Percentiles rank a stretch among this genome's conserved stretches.
Conservation (phyloP, 2,797 vertebrate species). For the Acomys russatus region DNA sequence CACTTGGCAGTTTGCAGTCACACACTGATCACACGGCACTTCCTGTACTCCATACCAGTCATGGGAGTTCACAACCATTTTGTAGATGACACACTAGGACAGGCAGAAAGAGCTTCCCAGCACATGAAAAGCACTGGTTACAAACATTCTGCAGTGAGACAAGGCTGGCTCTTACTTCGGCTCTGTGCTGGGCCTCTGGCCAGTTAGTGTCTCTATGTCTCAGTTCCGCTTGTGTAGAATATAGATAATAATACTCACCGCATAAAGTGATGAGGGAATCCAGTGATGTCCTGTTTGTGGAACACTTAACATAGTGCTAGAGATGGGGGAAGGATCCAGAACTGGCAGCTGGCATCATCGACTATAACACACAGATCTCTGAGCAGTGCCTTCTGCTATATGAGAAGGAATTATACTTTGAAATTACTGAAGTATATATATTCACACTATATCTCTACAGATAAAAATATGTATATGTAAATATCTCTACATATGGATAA, state of each 20-base stretch:
- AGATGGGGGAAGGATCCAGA: not conserved
- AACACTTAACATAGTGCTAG: not conserved
- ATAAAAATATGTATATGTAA: not conserved
- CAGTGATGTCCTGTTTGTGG: not conserved
- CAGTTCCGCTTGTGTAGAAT: not conserved
- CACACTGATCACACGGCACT: conserved; percentile 40
- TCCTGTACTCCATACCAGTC: conserved; percentile 1
- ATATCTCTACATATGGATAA: not conserved
- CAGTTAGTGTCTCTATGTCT: conserved; percentile 15
- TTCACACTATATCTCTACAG: too few relatives aligned
- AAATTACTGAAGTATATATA: not conserved
- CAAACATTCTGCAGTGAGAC: not conserved
- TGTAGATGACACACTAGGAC: not conserved
- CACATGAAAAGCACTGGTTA: not conserved
- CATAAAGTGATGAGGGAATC: not conserved
- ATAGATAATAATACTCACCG: not conserved
- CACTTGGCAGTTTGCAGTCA: conserved; percentile 28
- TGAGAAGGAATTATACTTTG: not conserved
- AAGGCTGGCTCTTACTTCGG: not conserved
- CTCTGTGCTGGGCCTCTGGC: not conserved
- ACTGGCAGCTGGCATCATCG: not conserved
- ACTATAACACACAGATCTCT: not conserved
- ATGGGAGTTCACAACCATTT: conserved; percentile 12
- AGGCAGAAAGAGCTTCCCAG: not conserved
- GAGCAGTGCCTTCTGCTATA: not conserved